Evolutionary conservation across 2,113 vertebrate genomes (phyloP).

Genomic region (Apeltes quadracus): DNA sequence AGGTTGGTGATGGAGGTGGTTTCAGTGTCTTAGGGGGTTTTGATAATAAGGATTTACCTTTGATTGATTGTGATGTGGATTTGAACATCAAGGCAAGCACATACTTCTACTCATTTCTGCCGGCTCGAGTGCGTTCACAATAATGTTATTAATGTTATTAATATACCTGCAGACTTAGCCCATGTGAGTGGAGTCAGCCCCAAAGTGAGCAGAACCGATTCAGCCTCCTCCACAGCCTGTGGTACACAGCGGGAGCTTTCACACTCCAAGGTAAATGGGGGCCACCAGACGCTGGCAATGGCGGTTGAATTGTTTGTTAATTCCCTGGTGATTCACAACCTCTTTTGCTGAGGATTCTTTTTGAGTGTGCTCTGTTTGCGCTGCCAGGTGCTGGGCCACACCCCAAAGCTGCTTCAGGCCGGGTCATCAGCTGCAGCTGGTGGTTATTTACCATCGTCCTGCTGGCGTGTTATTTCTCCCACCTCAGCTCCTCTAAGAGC

Average conservation of each 20-base stretch:
- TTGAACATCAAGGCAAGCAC: slow-evolving; percentile 5
- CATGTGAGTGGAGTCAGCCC: slow-evolving; percentile 87
- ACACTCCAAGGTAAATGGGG: slow-evolving; percentile 85
- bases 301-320: neutral
- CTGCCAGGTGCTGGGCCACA: slow-evolving; percentile 84
- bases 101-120: neutral
- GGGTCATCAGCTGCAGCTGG: slow-evolving; percentile 85
- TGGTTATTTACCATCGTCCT: slow-evolving; percentile 87
- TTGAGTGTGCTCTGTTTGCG: neutral
- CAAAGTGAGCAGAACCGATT: slow-evolving; percentile 83
- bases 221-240: slow-evolving; percentile 86
- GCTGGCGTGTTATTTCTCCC: slow-evolving; percentile 87
- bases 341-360: neutral
- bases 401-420: slow-evolving; percentile 83
- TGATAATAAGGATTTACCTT: neutral
- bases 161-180: slow-evolving; percentile 83
- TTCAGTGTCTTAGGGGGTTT: neutral
- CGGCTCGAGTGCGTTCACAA: neutral
- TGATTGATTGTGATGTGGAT: neutral
- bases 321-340: neutral
- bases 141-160: slow-evolving; percentile 8
- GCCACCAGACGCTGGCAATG: neutral
- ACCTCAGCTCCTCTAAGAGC: slow-evolving; percentile 80
- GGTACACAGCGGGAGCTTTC: slow-evolving; percentile 86
- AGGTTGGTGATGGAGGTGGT: slow-evolving; percentile 73